phyloP scores from a whole-genome alignment of 2,888 invertebrate genomes.

The Agrochola lychnidis region DNA sequence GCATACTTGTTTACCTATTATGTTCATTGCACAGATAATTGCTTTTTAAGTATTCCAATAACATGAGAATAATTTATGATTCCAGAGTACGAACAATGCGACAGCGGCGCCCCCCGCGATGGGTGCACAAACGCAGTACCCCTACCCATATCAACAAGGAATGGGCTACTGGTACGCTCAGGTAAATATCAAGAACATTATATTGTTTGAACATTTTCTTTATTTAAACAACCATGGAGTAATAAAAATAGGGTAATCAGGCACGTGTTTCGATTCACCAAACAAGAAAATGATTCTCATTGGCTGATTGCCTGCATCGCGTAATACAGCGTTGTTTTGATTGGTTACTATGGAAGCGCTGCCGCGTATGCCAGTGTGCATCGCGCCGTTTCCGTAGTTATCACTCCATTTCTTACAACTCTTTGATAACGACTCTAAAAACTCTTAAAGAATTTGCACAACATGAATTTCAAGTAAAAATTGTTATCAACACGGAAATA shows the following conservation, averaged over 20 bases:
- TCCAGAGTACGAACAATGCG: slow-evolving; percentile 84
- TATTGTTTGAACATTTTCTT: neutral
- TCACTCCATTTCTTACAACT: slow-evolving; percentile 32
- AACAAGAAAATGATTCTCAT: slow-evolving; percentile 12
- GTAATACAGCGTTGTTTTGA: slow-evolving; percentile 13
- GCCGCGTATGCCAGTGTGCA: slow-evolving; percentile 17
- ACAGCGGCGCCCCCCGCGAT: slow-evolving; percentile 85
- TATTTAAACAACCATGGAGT: neutral
- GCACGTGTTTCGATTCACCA: neutral
- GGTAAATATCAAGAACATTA: slow-evolving; percentile 85
- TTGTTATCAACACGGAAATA: slow-evolving; percentile 33
- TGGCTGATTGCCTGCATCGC: slow-evolving; percentile 12
- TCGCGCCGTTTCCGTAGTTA: neutral
- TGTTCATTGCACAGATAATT: slow-evolving; percentile 13
- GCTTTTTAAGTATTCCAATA: slow-evolving; percentile 18
- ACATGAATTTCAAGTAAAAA: slow-evolving; percentile 1
- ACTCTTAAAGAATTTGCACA: neutral
- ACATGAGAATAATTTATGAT: slow-evolving; percentile 50
- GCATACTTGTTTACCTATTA: slow-evolving; percentile 22
- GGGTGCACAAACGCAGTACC: slow-evolving; percentile 94
- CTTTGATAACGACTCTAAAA: slow-evolving; percentile 6
- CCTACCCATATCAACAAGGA: slow-evolving; percentile 96
- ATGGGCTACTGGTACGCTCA: slow-evolving; percentile 98
- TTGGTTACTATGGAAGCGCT: slow-evolving; percentile 14
- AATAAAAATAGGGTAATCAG: slow-evolving; percentile 13